phyloP scores from a whole-genome alignment of 2,113 vertebrate genomes.

The Delphinus delphis region DNA sequence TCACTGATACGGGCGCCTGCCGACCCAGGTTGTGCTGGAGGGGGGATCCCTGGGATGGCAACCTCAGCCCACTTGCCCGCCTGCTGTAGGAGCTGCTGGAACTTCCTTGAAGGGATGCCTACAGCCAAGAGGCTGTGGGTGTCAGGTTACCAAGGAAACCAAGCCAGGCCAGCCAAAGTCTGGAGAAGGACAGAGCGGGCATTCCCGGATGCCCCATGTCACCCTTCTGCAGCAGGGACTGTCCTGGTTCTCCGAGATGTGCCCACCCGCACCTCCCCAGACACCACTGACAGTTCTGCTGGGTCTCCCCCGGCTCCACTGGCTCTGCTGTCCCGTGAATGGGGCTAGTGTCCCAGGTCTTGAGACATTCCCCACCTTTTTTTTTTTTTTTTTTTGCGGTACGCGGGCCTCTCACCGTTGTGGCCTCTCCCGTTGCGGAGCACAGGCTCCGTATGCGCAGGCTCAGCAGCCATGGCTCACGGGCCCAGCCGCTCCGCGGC shows the following conservation, averaged over 20 bases:
- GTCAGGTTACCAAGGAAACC: conserved; percentile 14
- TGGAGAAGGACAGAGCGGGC: not conserved
- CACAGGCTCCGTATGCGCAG: too few species aligned
- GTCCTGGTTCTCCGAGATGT: not conserved
- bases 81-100: not conserved
- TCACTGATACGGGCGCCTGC: not conserved
- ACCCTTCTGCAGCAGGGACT: not conserved
- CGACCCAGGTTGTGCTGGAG: not conserved
- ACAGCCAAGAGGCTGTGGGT: not conserved
- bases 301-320: not conserved
- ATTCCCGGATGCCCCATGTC: too few species aligned
- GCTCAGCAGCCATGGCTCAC: too few species aligned
- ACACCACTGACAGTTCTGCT: not conserved
- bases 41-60: not conserved
- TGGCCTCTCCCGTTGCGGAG: too few species aligned
- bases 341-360: not conserved
- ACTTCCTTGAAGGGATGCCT: not conserved
- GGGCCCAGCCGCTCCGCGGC: too few species aligned
- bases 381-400: too few species aligned
- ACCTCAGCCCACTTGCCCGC: not conserved
- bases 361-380: not conserved
- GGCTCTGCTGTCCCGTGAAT: not conserved
- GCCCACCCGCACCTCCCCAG: not conserved
- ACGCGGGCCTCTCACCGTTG: too few species aligned
- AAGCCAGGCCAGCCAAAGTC: not conserved